Conservation (phyloP, 2,797 vertebrate species). For the Arnoldichthys spilopterus region DNA sequence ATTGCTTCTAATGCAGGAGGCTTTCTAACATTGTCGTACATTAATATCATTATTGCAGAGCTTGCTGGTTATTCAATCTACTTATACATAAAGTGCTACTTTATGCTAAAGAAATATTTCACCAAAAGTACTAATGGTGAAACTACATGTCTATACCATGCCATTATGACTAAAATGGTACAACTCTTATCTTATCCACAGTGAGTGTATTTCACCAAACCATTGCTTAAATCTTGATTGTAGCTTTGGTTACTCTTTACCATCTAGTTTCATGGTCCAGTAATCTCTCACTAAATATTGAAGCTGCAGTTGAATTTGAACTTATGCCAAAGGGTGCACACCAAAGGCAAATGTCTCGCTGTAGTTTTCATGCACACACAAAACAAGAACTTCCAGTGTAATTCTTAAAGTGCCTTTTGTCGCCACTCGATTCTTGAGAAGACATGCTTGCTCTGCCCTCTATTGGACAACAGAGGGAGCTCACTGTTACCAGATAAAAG, state of each 20-base stretch:
- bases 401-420: neutral
- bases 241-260: conserved; percentile 9
- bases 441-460: conserved; percentile 17
- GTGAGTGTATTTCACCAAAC: neutral
- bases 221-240: neutral
- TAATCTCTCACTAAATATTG: neutral
- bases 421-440: neutral
- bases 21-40: neutral
- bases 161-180: too few species aligned
- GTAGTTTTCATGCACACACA: neutral
- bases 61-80: neutral
- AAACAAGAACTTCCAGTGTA: neutral
- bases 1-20: neutral
- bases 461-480: conserved; percentile 14
- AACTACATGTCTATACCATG: too few species aligned
- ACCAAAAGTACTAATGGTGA: too few species aligned
- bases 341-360: neutral
- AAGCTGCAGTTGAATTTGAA: conserved; percentile 2
- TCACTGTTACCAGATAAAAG: neutral
- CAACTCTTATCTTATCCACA: neutral
- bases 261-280: neutral
- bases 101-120: neutral
- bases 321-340: neutral
- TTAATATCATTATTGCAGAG: neutral
- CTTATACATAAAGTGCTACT: neutral